Conservation (phyloP, 1,140 invertebrate species). For the Penaeus chinensis region DNA sequence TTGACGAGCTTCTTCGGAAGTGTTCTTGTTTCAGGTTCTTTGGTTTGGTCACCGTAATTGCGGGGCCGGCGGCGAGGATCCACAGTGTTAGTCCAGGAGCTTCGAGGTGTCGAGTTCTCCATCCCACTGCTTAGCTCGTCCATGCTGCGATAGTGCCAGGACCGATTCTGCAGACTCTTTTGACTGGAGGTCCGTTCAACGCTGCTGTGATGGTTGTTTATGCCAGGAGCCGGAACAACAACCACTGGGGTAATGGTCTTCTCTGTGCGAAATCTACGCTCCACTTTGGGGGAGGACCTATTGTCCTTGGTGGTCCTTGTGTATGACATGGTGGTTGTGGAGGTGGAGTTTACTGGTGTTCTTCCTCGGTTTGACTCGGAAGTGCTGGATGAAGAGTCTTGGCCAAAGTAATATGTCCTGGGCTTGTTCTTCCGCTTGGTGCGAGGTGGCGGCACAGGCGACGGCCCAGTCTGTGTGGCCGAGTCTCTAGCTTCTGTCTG, state of each 20-base stretch:
- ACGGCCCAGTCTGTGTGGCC: constrained; percentile 46
- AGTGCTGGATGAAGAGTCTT: constrained; percentile 45
- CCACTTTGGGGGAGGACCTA: constrained; percentile 51
- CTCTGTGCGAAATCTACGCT: constrained; percentile 56
- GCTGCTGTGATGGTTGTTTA: not conserved
- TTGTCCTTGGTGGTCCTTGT: constrained; percentile 33
- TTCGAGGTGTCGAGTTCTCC: constrained; percentile 30
- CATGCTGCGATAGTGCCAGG: constrained; percentile 61
- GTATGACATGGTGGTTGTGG: constrained; percentile 31
- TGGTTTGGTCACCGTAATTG: constrained; percentile 32
- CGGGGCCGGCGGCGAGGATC: constrained; percentile 57
- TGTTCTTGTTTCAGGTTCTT: constrained; percentile 55
- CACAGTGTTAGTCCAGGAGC: constrained; percentile 62
- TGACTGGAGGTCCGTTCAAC: no score
- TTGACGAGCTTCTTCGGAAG: constrained; percentile 60
- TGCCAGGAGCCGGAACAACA: constrained; percentile 30
- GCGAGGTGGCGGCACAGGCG: constrained; percentile 62
- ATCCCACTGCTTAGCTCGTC: constrained; percentile 46
- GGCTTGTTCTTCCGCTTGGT: constrained; percentile 60
- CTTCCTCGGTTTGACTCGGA: constrained; percentile 9
- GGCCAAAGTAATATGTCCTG: constrained; percentile 63
- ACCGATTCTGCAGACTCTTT: constrained; percentile 36
- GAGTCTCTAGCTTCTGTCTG: constrained; percentile 53
- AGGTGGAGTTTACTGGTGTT: constrained; percentile 26
- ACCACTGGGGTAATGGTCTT: constrained; percentile 63